Conservation (phyloP, 2,797 vertebrate species). For the Chelon auratus region DNA sequence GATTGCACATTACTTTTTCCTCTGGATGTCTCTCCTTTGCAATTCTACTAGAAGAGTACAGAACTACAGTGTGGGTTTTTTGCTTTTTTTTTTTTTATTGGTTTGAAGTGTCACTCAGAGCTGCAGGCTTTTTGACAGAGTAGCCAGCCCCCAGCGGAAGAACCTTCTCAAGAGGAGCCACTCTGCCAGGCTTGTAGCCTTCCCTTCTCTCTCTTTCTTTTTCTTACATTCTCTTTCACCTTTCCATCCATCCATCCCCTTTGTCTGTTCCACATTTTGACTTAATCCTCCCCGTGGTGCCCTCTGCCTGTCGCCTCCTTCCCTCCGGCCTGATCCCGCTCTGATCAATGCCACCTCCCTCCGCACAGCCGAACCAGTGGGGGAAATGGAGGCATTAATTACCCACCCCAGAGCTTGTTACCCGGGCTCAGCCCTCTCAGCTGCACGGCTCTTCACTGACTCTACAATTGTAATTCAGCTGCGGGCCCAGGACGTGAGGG, state of each 20-base stretch:
- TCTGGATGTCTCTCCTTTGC: constrained; percentile 41
- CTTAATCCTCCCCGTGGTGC: constrained; percentile 61
- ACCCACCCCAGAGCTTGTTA: constrained; percentile 78
- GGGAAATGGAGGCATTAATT: constrained; percentile 80
- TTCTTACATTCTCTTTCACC: constrained; percentile 31
- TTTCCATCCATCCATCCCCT: constrained; percentile 33
- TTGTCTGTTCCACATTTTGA: constrained; percentile 54
- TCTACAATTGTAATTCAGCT: constrained; percentile 76
- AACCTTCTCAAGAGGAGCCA: constrained; percentile 61
- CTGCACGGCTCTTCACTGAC: constrained; percentile 69
- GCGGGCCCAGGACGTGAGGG: constrained; percentile 58
- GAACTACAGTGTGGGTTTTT: constrained; percentile 44
- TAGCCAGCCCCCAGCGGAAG: constrained; percentile 59
- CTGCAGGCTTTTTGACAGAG: constrained; percentile 68
- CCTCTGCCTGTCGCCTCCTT: constrained; percentile 49
- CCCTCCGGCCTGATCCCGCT: constrained; percentile 58
- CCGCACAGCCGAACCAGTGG: constrained; percentile 17
- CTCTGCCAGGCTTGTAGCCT: constrained; percentile 60
- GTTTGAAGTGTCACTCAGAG: constrained; percentile 63
- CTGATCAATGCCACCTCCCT: constrained; percentile 67
- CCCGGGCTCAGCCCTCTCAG: constrained; percentile 61
- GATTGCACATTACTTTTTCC: constrained; percentile 24
- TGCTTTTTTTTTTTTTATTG: constrained; percentile 31
- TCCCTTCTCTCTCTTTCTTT: constrained; percentile 4
- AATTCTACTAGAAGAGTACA: constrained; percentile 50